Percentiles rank a stretch among this genome's conserved stretches.
Conservation (phyloP, 2,113 vertebrate species). For the Clarias batrachus region DNA sequence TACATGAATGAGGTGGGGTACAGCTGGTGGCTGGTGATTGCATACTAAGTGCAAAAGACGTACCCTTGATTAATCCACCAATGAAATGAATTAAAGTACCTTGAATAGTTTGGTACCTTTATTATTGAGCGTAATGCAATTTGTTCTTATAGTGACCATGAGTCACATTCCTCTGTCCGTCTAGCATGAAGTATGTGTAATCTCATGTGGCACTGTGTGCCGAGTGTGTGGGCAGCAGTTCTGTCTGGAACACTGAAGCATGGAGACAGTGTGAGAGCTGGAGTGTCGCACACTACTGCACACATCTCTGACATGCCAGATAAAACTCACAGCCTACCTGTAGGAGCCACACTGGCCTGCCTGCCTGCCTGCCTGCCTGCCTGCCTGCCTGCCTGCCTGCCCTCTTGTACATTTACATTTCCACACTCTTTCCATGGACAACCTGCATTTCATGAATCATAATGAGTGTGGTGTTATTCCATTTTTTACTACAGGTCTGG, state of each 20-base stretch:
- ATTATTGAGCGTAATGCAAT: neutral
- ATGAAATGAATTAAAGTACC: neutral
- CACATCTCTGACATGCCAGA: slow-evolving; percentile 69
- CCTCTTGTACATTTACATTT: slow-evolving; percentile 73
- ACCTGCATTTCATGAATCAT: slow-evolving; percentile 77
- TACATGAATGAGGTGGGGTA: neutral
- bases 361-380: slow-evolving; percentile 62
- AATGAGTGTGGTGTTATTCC: slow-evolving; percentile 69
- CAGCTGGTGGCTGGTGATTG: neutral
- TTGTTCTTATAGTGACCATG: neutral
- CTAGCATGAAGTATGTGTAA: slow-evolving; percentile 34
- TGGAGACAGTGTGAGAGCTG: slow-evolving; percentile 38
- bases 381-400: slow-evolving; percentile 60
- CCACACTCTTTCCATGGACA: slow-evolving; percentile 71
- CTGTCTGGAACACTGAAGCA: slow-evolving; percentile 28
- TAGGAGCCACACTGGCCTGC: slow-evolving; percentile 65
- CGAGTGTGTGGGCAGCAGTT: slow-evolving; percentile 38
- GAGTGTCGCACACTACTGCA: slow-evolving; percentile 52
- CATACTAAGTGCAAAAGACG: neutral
- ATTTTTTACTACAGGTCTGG: slow-evolving; percentile 63
- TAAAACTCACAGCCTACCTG: slow-evolving; percentile 72
- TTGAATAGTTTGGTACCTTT: neutral
- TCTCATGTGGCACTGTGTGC: slow-evolving; percentile 28
- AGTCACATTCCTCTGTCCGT: neutral
- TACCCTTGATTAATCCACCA: neutral